These are phyloP conservation scores for Micropterix aruncella DNA, from an alignment of 2,888 invertebrate species.

Conservation along the genomic window DNA sequence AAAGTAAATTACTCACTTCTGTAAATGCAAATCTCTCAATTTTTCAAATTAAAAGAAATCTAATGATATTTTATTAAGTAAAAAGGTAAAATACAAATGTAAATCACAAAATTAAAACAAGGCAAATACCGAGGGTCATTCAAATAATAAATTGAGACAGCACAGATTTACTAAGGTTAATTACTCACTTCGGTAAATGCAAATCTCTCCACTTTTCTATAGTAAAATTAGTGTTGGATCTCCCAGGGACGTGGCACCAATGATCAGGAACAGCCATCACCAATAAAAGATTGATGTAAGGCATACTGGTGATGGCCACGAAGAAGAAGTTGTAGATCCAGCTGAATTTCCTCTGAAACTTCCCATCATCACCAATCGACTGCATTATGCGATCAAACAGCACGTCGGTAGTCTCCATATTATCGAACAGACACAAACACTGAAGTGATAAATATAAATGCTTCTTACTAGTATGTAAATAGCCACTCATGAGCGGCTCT, in stretches of 20 bases:
- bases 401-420: slow-evolving; percentile 16
- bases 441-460: no score
- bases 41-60: no score
- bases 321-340: slow-evolving; percentile 30
- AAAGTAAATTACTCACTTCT: slow-evolving; percentile 31
- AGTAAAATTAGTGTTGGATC: slow-evolving; percentile 27
- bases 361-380: slow-evolving; percentile 34
- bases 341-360: slow-evolving; percentile 35
- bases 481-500: no score
- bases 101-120: no score
- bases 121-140: no score
- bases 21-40: slow-evolving; percentile 37
- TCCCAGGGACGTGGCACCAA: slow-evolving; percentile 40
- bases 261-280: slow-evolving; percentile 40
- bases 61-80: no score
- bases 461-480: no score
- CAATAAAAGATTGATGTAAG: slow-evolving; percentile 37
- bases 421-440: no score
- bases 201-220: slow-evolving; percentile 32
- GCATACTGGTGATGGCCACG: slow-evolving; percentile 29
- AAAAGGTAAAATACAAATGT: no score
- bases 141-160: no score
- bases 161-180: no score
- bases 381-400: slow-evolving; percentile 37
- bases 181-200: slow-evolving; percentile 34